Percentiles rank a stretch among this genome's conserved stretches.
Conservation (phyloP, 2,888 invertebrate species). For the Synergus itoensis region DNA sequence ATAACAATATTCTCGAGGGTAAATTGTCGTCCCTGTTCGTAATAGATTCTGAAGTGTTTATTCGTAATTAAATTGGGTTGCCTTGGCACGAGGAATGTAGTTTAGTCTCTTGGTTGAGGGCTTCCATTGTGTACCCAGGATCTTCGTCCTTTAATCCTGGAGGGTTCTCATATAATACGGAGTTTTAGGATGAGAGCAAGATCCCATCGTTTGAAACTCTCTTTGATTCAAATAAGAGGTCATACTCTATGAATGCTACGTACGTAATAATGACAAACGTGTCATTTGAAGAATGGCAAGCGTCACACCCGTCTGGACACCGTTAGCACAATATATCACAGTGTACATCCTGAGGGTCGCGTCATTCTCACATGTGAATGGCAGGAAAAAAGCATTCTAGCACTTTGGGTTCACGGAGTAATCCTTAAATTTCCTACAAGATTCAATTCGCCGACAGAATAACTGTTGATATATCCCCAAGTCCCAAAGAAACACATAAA, state of each 20-base stretch:
- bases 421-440: slow-evolving; percentile 29
- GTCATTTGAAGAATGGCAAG: slow-evolving; percentile 58
- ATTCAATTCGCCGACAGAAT: slow-evolving; percentile 9
- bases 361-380: slow-evolving; percentile 53
- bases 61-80: slow-evolving; percentile 49
- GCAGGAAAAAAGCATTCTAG: slow-evolving; percentile 22
- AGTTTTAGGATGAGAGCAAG: slow-evolving; percentile 48
- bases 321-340: slow-evolving; percentile 59
- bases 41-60: slow-evolving; percentile 44
- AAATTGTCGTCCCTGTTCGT: slow-evolving; percentile 42
- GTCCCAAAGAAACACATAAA: slow-evolving; percentile 6
- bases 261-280: slow-evolving; percentile 60
- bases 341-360: slow-evolving; percentile 59
- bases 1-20: slow-evolving; percentile 43
- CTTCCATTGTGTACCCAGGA: slow-evolving; percentile 45
- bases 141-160: slow-evolving; percentile 44
- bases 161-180: slow-evolving; percentile 46
- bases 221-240: slow-evolving; percentile 51
- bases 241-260: slow-evolving; percentile 48
- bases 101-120: slow-evolving; percentile 44
- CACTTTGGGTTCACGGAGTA: slow-evolving; percentile 30
- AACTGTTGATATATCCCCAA: slow-evolving; percentile 18
- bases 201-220: slow-evolving; percentile 50
- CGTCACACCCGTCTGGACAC: slow-evolving; percentile 56
- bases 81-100: slow-evolving; percentile 34